phyloP scores from a whole-genome alignment of 2,888 invertebrate species.

The Tipula unca region DNA sequence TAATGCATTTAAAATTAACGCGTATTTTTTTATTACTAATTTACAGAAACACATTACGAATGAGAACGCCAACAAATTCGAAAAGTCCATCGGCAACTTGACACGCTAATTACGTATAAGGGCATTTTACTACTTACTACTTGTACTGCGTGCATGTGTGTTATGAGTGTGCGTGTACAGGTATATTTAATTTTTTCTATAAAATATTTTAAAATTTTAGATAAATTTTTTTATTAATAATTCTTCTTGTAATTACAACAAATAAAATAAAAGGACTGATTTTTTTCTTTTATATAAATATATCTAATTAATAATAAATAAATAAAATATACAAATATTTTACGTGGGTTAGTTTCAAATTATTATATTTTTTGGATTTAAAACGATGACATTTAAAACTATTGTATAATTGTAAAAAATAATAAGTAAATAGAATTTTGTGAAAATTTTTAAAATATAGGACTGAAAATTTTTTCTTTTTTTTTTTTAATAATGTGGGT shows the following conservation, averaged over 20 bases:
- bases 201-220: background rate
- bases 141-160: background rate
- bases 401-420: background rate
- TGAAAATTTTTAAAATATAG: background rate
- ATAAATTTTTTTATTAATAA: background rate
- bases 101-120: background rate
- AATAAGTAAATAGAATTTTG: background rate
- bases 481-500: background rate
- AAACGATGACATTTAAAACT: background rate
- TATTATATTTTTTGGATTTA: background rate
- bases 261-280: background rate
- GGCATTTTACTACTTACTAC: background rate
- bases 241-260: background rate
- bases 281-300: background rate
- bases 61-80: slow-evolving; percentile 37
- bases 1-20: too few relatives aligned
- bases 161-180: background rate
- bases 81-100: slow-evolving; percentile 32
- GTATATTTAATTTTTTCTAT: background rate
- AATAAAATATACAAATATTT: background rate
- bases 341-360: background rate
- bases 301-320: background rate
- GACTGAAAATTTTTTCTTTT: background rate
- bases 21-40: background rate
- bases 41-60: slow-evolving; percentile 36